A percentile compares a stretch with the other conserved stretches of the same genome.
Conservation (phyloP, 2,113 vertebrate species). For the Delphinus delphis region DNA sequence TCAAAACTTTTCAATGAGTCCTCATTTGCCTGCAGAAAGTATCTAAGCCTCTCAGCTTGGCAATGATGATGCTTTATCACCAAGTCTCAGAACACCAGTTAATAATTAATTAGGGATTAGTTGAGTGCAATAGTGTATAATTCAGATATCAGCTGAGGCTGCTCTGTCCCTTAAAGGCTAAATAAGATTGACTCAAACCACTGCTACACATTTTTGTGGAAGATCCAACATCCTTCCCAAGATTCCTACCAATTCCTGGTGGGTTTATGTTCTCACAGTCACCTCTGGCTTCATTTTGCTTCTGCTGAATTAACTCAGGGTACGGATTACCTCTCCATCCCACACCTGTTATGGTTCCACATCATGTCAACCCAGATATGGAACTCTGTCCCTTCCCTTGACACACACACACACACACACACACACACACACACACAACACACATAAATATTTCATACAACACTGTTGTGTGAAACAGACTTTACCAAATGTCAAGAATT, state of each 20-base stretch:
- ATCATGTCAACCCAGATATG: not conserved
- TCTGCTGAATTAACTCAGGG: not conserved
- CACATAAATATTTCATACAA: not conserved
- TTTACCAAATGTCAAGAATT: not conserved
- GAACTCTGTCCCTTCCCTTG: not conserved
- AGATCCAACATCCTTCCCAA: not conserved
- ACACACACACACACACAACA: no score
- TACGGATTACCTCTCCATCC: not conserved
- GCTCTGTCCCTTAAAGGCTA: not conserved
- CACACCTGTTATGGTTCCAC: not conserved
- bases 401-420: not conserved
- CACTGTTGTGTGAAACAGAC: not conserved
- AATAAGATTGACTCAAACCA: not conserved
- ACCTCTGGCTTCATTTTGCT: not conserved
- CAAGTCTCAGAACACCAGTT: not conserved
- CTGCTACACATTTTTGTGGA: not conserved
- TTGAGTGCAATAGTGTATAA: constrained; percentile 2
- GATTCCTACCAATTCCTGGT: not conserved
- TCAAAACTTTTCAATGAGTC: not conserved
- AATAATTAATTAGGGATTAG: constrained; percentile 41
- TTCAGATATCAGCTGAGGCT: not conserved
- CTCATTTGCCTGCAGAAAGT: constrained; percentile 6
- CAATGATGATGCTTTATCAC: not conserved
- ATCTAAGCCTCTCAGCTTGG: not conserved
- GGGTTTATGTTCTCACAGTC: not conserved